These are phyloP conservation scores for Vanessa tameamea DNA, from an alignment of 1,140 invertebrate genomes.

Conservation along the genomic window DNA sequence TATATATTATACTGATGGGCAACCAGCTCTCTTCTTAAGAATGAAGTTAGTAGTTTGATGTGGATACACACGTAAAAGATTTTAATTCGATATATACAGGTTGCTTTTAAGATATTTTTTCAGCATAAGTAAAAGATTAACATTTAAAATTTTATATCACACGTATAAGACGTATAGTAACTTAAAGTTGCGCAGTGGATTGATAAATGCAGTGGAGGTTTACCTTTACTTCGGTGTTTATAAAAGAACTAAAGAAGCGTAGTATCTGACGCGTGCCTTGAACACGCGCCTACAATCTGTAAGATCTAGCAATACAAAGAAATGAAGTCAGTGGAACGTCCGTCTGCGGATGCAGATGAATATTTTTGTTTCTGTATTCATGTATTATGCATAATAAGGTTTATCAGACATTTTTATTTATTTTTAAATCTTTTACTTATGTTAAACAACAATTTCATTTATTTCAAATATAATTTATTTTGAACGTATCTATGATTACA, in stretches of 20 bases:
- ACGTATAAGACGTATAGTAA: background rate
- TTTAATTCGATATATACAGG: no score
- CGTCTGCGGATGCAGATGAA: slow-evolving; percentile 15
- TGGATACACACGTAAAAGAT: no score
- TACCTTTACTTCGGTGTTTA: slow-evolving; percentile 7
- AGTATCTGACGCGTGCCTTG: slow-evolving; percentile 43
- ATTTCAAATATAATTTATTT: no score
- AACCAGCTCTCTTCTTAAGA: no score
- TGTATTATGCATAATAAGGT: slow-evolving; percentile 12
- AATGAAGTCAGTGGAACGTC: slow-evolving; percentile 24
- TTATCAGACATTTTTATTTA: background rate
- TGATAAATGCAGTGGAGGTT: background rate
- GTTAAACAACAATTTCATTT: no score
- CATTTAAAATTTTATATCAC: no score
- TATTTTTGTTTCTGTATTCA: slow-evolving; percentile 1
- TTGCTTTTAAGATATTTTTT: no score
- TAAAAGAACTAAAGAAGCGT: slow-evolving; percentile 20
- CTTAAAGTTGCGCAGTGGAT: background rate
- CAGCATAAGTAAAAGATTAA: no score
- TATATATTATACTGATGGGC: no score
- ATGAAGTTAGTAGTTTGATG: no score
- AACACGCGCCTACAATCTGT: slow-evolving; percentile 42
- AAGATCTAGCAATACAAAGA: slow-evolving; percentile 32
- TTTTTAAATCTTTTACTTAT: no score
- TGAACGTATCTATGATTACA: no score